Conservation (phyloP, 2,797 vertebrate species). For the Holocentrus rufus region DNA sequence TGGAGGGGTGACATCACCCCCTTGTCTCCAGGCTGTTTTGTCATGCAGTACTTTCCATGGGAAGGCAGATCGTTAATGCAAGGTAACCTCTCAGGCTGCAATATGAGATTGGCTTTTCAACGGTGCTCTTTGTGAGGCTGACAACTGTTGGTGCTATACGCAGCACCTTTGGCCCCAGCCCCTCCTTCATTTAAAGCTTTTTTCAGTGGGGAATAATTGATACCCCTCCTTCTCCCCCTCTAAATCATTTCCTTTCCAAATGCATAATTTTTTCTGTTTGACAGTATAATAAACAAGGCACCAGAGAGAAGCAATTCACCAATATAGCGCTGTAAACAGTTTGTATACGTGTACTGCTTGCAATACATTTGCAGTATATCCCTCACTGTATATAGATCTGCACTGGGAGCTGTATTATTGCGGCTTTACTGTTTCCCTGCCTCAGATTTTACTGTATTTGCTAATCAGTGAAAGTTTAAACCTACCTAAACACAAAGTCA, state of each 20-base stretch:
- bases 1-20: conserved; percentile 78
- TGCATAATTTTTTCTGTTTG: conserved; percentile 58
- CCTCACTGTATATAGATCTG: conserved; percentile 4
- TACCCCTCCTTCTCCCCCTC: conserved; percentile 56
- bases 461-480: conserved; percentile 7
- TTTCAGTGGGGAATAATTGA: conserved; percentile 75
- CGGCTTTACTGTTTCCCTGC: conserved; percentile 2
- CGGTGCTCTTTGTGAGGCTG: conserved; percentile 79
- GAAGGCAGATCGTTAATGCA: conserved; percentile 78
- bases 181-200: conserved; percentile 73
- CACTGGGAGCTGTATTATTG: conserved; percentile 4
- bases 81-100: conserved; percentile 77
- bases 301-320: conserved; percentile 47
- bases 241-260: conserved; percentile 71
- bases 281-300: conserved; percentile 71
- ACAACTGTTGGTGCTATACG: conserved; percentile 84
- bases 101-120: conserved; percentile 84
- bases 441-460: conserved; percentile 1
- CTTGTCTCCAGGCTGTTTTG: conserved; percentile 74
- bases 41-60: conserved; percentile 70
- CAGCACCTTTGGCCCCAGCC: conserved; percentile 80
- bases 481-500: not conserved
- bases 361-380: conserved; percentile 11
- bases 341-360: conserved; percentile 26
- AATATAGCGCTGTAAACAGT: conserved; percentile 37